Conservation (phyloP, 2,888 invertebrate genomes). For the Agrochola lychnidis region DNA sequence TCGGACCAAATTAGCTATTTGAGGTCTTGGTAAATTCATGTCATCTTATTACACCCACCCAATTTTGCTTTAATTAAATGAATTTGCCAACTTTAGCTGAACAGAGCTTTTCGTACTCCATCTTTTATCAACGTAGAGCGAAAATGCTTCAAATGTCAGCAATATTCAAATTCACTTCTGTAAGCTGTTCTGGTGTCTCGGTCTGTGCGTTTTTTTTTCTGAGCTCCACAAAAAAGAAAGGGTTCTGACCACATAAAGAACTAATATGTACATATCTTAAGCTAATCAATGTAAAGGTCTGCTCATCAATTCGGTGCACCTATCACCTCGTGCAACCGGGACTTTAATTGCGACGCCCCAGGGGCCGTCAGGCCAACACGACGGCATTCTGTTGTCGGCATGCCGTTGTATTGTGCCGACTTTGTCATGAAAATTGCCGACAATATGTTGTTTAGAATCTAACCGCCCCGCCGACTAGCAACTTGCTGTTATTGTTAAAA, state of each 20-base stretch:
- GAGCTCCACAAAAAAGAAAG: constrained; percentile 5
- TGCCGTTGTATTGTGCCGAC: constrained; percentile 77
- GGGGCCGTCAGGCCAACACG: constrained; percentile 85
- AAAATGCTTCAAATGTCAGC: background rate
- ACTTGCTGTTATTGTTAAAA: constrained; percentile 67
- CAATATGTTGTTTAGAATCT: constrained; percentile 76
- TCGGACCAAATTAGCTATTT: constrained; percentile 20
- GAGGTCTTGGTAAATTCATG: background rate
- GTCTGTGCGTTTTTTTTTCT: background rate
- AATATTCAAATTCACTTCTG: background rate
- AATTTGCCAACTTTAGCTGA: background rate
- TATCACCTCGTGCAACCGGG: constrained; percentile 79
- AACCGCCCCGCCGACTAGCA: constrained; percentile 73
- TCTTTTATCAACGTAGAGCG: background rate
- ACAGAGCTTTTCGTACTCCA: too few relatives aligned
- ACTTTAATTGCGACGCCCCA: constrained; percentile 87
- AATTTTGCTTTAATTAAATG: background rate
- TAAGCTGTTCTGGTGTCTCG: background rate
- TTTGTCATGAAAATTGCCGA: constrained; percentile 81
- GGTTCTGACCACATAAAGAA: constrained; percentile 14
- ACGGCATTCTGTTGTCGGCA: constrained; percentile 82
- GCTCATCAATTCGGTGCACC: constrained; percentile 76
- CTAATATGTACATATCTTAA: constrained; percentile 56
- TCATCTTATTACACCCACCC: background rate
- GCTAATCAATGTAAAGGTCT: constrained; percentile 67